Percentiles rank a stretch among this genome's conserved stretches.
Conservation (phyloP, 2,797 vertebrate species). For the Acanthurus lineatus region DNA sequence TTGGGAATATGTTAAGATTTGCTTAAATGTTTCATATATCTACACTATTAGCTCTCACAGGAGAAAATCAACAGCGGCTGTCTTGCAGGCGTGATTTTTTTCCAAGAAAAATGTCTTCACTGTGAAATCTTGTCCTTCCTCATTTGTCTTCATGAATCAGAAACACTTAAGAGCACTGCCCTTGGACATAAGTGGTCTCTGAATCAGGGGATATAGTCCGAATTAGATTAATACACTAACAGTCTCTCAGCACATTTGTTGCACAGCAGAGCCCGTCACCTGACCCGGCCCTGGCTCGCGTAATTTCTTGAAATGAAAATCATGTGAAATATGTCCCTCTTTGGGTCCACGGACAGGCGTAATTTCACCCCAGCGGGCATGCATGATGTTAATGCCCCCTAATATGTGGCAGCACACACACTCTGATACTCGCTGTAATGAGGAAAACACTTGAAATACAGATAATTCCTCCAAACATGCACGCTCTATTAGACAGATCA, state of each 20-base stretch:
- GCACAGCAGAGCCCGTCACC: conserved; percentile 25
- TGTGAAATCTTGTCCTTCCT: conserved; percentile 29
- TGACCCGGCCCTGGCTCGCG: conserved; percentile 34
- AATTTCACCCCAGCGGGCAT: conserved; percentile 64
- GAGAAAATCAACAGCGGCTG: conserved; percentile 59
- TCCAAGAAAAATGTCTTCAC: conserved; percentile 23
- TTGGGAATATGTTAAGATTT: conserved; percentile 72
- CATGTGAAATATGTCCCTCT: conserved; percentile 38
- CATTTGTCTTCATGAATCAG: conserved; percentile 24
- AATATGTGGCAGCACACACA: conserved; percentile 67
- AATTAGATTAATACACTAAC: conserved; percentile 40
- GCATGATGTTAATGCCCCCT: conserved; percentile 73
- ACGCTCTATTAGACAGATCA: conserved; percentile 57
- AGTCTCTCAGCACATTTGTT: conserved; percentile 26
- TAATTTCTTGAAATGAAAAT: conserved; percentile 55
- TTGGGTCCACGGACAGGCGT: conserved; percentile 38
- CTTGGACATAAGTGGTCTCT: conserved; percentile 27
- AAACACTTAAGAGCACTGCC: conserved; percentile 23
- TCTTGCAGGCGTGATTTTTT: conserved; percentile 30
- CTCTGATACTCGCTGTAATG: conserved; percentile 58
- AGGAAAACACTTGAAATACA: conserved; percentile 68
- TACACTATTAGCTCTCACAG: conserved; percentile 52
- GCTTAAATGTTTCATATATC: conserved; percentile 75
- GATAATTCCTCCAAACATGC: conserved; percentile 62
- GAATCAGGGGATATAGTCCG: conserved; percentile 13